Percentiles rank a stretch among this genome's conserved stretches.
These are phyloP conservation scores for Amphiprion percula DNA, from an alignment of 2,113 vertebrate species.

Conservation along the genomic window DNA sequence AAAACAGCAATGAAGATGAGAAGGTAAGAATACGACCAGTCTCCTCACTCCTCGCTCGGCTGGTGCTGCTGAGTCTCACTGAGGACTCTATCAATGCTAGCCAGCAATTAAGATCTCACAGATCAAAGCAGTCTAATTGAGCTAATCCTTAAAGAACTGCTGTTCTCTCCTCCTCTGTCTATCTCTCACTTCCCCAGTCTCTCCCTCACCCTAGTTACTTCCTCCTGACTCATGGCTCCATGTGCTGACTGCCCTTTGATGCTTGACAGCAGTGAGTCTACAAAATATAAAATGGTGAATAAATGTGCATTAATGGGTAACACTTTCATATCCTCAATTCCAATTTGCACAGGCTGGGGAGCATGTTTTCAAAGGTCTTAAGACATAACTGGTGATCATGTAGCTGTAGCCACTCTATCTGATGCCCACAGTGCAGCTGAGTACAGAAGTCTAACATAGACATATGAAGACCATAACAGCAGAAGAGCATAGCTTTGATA, in stretches of 20 bases:
- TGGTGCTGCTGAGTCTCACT: conserved; percentile 53
- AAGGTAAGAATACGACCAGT: conserved; percentile 37
- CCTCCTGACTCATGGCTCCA: conserved; percentile 66
- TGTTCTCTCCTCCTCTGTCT: conserved; percentile 48
- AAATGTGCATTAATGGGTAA: conserved; percentile 73
- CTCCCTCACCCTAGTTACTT: conserved; percentile 60
- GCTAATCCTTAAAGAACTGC: conserved; percentile 72
- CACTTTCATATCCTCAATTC: conserved; percentile 70
- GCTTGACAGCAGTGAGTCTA: conserved; percentile 66
- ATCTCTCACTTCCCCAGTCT: conserved; percentile 18
- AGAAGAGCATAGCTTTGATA: conserved; percentile 16
- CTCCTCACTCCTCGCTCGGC: conserved; percentile 33
- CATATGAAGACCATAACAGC: not conserved
- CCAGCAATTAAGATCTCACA: conserved; percentile 77
- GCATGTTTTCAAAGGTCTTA: conserved; percentile 56
- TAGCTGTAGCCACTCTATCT: conserved; percentile 29
- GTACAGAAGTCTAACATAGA: not conserved
- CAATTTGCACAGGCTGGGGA: conserved; percentile 64
- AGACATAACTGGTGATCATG: conserved; percentile 60
- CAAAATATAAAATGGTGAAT: conserved; percentile 70
- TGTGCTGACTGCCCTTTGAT: conserved; percentile 67
- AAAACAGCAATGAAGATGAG: conserved; percentile 3
- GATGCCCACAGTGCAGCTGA: conserved; percentile 30
- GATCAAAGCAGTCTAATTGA: conserved; percentile 79
- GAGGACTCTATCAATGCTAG: conserved; percentile 68